phyloP scores from a whole-genome alignment of 2,797 vertebrate species.

The Hoplostethus atlanticus region DNA sequence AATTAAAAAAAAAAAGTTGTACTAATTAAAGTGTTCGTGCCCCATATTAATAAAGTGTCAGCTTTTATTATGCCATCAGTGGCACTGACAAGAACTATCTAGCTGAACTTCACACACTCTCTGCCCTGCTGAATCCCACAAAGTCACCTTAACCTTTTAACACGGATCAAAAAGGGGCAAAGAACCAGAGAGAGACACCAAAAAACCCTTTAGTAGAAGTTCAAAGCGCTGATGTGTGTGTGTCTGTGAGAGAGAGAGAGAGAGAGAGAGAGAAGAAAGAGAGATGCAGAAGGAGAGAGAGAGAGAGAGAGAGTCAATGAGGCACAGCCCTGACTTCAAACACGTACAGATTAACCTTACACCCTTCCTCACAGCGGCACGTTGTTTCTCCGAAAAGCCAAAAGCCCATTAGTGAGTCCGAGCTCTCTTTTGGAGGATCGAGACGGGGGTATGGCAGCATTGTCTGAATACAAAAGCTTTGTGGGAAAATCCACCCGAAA shows the following conservation, averaged over 20 bases:
- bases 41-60: neutral
- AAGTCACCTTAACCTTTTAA: slow-evolving; percentile 69
- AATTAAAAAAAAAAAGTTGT: neutral
- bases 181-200: slow-evolving; percentile 40
- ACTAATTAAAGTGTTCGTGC: neutral
- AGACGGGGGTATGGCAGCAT: neutral
- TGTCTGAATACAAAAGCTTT: slow-evolving; percentile 45
- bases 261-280: slow-evolving; percentile 7
- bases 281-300: slow-evolving; percentile 14
- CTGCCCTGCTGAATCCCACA: slow-evolving; percentile 43
- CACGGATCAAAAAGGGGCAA: slow-evolving; percentile 51
- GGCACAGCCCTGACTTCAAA: slow-evolving; percentile 76
- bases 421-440: slow-evolving; percentile 46
- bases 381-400: slow-evolving; percentile 60
- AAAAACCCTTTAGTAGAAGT: slow-evolving; percentile 58
- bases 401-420: slow-evolving; percentile 64
- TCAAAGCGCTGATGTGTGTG: slow-evolving; percentile 56
- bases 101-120: slow-evolving; percentile 54
- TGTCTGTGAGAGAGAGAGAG: neutral
- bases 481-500: slow-evolving; percentile 12
- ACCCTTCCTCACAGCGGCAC: slow-evolving; percentile 46
- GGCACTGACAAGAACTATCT: slow-evolving; percentile 23
- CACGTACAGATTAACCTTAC: slow-evolving; percentile 67
- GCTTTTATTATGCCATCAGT: slow-evolving; percentile 24
- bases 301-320: slow-evolving; percentile 64